Conservation (phyloP, 2,797 vertebrate genomes). For the Rhabdomys pumilio region DNA sequence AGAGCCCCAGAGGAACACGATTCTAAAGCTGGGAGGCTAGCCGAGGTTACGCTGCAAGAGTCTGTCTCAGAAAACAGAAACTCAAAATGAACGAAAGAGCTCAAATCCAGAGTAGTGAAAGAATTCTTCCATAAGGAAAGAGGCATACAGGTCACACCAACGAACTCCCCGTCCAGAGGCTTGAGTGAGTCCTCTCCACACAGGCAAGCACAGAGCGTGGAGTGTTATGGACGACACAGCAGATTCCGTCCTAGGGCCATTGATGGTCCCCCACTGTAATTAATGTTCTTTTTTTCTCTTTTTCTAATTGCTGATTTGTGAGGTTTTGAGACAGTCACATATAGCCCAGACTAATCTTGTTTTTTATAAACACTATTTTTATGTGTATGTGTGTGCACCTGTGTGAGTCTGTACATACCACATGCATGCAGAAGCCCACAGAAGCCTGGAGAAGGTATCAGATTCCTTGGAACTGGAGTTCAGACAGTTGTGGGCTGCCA, state of each 20-base stretch:
- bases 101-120: conserved; percentile 1
- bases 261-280: too few relatives aligned
- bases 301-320: neutral
- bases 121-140: neutral
- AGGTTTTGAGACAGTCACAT: neutral
- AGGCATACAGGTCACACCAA: neutral
- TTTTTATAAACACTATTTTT: neutral
- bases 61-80: neutral
- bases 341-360: neutral
- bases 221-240: neutral
- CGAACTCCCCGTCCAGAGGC: neutral
- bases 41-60: neutral
- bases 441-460: neutral
- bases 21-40: neutral
- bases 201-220: neutral
- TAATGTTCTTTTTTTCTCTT: neutral
- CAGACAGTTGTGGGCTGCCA: neutral
- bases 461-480: neutral
- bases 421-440: neutral
- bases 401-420: neutral
- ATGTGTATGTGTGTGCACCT: neutral
- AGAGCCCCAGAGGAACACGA: neutral
- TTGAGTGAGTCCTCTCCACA: neutral
- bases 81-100: neutral
- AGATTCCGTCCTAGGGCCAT: too few relatives aligned